Conservation (phyloP, 1,140 invertebrate species). For the Limonius californicus region DNA sequence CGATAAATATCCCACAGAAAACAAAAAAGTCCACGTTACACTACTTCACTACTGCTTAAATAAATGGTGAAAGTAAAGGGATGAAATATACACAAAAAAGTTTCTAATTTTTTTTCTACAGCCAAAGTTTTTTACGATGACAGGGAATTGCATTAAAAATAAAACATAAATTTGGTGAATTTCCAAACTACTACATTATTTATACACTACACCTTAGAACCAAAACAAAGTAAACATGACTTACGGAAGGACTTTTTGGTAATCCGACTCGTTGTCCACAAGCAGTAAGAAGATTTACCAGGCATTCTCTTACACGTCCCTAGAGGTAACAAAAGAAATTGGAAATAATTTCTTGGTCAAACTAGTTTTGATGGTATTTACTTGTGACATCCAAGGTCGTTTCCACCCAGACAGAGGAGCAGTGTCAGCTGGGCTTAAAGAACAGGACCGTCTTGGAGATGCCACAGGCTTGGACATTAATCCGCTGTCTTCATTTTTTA, state of each 20-base stretch:
- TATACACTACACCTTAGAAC: too few relatives aligned
- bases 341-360: too few relatives aligned
- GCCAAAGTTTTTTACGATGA: too few relatives aligned
- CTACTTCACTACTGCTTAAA: too few relatives aligned
- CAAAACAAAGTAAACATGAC: too few relatives aligned
- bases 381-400: constrained; percentile 84
- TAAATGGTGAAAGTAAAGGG: too few relatives aligned
- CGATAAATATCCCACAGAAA: not conserved
- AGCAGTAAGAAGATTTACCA: constrained; percentile 92
- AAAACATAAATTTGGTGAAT: too few relatives aligned
- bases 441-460: constrained; percentile 72
- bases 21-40: not conserved
- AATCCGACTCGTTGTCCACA: constrained; percentile 94
- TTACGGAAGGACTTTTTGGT: constrained; percentile 97
- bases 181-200: too few relatives aligned
- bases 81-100: too few relatives aligned
- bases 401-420: constrained; percentile 80
- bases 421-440: constrained; percentile 73
- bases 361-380: constrained; percentile 45
- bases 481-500: constrained; percentile 51
- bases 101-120: too few relatives aligned
- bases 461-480: constrained; percentile 31
- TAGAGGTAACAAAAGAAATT: too few relatives aligned
- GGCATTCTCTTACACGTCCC: constrained; percentile 88
- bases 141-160: too few relatives aligned